A percentile compares a stretch with the other conserved stretches of the same genome.
phyloP scores from a whole-genome alignment of 2,888 invertebrate genomes.

The Pterobdella sp. region DNA sequence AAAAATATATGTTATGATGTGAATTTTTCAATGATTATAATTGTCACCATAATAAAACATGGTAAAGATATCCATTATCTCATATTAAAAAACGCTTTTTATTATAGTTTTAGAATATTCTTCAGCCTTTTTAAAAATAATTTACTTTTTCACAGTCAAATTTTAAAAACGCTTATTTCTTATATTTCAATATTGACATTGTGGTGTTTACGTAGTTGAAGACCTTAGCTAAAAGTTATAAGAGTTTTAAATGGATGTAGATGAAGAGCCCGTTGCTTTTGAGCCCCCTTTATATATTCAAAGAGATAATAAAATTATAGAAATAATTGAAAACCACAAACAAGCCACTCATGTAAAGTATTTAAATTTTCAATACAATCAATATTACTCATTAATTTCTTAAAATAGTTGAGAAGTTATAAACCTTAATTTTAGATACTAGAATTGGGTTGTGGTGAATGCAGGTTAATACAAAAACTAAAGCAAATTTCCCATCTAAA shows the following conservation, averaged over 20 bases:
- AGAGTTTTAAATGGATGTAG: conserved; percentile 1
- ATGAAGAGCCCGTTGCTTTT: not conserved
- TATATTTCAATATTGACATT: too few species aligned
- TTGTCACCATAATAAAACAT: too few species aligned
- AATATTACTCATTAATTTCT: not conserved
- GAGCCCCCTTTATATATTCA: conserved; percentile 17
- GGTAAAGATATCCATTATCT: not conserved
- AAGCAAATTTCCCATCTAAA: not conserved
- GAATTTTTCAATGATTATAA: too few species aligned
- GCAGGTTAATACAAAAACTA: conserved; percentile 16
- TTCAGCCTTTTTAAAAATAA: not conserved
- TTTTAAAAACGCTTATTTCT: too few species aligned
- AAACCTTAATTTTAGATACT: not conserved
- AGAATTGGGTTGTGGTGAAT: conserved; percentile 17
- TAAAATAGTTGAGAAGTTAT: not conserved
- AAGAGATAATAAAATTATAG: conserved; percentile 8
- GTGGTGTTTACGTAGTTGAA: too few species aligned
- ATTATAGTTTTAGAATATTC: not conserved
- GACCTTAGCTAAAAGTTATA: not conserved
- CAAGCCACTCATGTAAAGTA: not conserved
- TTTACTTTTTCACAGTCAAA: not conserved
- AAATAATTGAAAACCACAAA: not conserved
- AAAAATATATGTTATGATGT: too few species aligned
- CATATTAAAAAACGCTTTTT: too few species aligned
- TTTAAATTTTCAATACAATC: not conserved